A percentile compares a stretch with the other conserved stretches of the same genome.
phyloP scores from a whole-genome alignment of 2,888 invertebrate species.

The Phyto melanocephala region DNA sequence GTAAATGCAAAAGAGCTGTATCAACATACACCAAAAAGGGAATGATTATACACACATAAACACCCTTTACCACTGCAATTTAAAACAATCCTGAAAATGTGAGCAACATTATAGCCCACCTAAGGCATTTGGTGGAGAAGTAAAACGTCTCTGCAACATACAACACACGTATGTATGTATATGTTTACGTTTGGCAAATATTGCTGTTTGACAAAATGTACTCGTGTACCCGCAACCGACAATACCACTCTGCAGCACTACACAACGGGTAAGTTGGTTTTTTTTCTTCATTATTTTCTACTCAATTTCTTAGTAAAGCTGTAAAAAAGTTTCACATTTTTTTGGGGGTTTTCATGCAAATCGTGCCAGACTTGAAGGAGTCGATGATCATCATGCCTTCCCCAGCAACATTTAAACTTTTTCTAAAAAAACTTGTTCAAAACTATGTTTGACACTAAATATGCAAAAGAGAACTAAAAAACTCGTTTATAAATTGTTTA shows the following conservation, averaged over 20 bases:
- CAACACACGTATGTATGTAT: not conserved
- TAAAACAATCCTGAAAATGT: constrained; percentile 53
- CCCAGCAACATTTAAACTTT: not conserved
- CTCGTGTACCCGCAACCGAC: constrained; percentile 4
- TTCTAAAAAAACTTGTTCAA: constrained; percentile 17
- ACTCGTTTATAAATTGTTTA: constrained; percentile 13
- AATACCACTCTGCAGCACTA: constrained; percentile 3
- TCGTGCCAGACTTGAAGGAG: constrained; percentile 53
- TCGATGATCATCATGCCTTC: not conserved
- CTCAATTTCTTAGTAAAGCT: constrained; percentile 34
- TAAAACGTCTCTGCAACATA: not conserved
- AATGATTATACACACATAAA: not conserved
- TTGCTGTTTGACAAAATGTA: constrained; percentile 49
- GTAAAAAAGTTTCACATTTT: not conserved
- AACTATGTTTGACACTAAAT: not conserved
- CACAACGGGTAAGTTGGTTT: not conserved
- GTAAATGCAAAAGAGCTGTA: constrained; percentile 20
- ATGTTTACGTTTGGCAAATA: no score
- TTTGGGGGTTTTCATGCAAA: not conserved
- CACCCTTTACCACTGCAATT: constrained; percentile 17
- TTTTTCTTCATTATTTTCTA: not conserved
- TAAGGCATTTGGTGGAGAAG: constrained; percentile 37
- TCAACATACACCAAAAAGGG: not conserved
- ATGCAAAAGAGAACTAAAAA: not conserved
- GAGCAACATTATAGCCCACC: constrained; percentile 42